Percentiles rank a stretch among this genome's conserved stretches.
phyloP scores from a whole-genome alignment of 2,888 invertebrate genomes.

The Tipula vernalis region DNA sequence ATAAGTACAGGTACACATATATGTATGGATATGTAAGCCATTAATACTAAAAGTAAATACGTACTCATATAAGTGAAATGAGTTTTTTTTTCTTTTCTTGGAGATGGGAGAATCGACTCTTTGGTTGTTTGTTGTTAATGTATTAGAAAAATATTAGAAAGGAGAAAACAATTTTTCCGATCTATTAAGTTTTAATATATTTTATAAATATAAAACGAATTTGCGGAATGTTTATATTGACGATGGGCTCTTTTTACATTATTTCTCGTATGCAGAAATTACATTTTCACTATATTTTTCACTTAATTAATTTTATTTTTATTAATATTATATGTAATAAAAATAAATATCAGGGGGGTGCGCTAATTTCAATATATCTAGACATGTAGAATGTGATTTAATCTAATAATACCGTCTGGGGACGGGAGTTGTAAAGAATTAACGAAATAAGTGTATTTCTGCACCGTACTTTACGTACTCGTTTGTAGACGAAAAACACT shows the following conservation, averaged over 20 bases:
- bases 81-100: neutral
- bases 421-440: neutral
- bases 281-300: neutral
- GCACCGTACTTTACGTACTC: neutral
- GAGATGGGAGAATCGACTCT: neutral
- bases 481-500: neutral
- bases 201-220: neutral
- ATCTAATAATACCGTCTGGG: neutral
- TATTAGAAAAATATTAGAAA: neutral
- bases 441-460: neutral
- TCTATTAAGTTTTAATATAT: neutral
- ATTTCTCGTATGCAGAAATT: neutral
- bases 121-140: neutral
- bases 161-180: neutral
- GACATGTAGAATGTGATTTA: neutral
- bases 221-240: neutral
- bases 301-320: neutral
- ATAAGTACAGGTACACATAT: neutral
- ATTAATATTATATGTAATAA: neutral
- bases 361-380: neutral
- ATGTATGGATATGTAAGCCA: neutral
- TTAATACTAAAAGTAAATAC: neutral
- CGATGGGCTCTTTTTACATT: neutral
- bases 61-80: neutral
- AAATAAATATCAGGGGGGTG: neutral